Base-by-base conservation (phyloP, 2,888 invertebrate genomes). In the Polyommatus icarus region DNA sequence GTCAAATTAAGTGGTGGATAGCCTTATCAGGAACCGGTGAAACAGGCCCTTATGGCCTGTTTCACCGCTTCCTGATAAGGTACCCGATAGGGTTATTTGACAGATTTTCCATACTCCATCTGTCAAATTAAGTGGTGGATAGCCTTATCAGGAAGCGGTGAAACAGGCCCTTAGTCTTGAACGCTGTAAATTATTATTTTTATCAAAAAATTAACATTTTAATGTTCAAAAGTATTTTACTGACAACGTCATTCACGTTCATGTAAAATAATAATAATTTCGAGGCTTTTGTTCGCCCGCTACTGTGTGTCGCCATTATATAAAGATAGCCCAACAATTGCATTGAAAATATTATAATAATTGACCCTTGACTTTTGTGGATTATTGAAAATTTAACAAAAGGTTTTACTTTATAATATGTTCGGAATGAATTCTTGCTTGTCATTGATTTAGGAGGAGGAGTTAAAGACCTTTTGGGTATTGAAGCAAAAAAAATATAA, bases 251-350 rank as follows among this genome's bases (percentile, higher is more conserved):
- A 20, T 24, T 73, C 24, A 50, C 20, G n/a, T 71, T 71, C 32
- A 71, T 12, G 18, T 36, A 36, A 24, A 46, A 10, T 73, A 46
- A 10, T 73, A 46, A 40, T 54, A 3, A 46, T 40, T 46, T 20
- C 36, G 50, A 40, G 20, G 73, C 73, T 73, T 73, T 73, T 50
- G 73, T 73, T 73, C n/a, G 15, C 10, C 10, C n/a, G 73, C 24
- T 40, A n/a, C 29, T n/a, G 36, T 71, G 46, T 54, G 50, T 73
- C 50, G 7, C 46, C 20, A 46, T 46, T 73, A 24, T 73, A 24
- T 24, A 36, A 50, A 72, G 36, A n/a, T 40, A 46, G 15, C 15
- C 20, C 24, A 73, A 46, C 40, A 73, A 72, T 72, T 12, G 46
- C 20, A 46, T 46, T 73, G 50, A 50, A 15, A 73, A 50, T 73